Base-by-base conservation (phyloP, 2,888 invertebrate species). In the Taphrorychus bicolor region DNA sequence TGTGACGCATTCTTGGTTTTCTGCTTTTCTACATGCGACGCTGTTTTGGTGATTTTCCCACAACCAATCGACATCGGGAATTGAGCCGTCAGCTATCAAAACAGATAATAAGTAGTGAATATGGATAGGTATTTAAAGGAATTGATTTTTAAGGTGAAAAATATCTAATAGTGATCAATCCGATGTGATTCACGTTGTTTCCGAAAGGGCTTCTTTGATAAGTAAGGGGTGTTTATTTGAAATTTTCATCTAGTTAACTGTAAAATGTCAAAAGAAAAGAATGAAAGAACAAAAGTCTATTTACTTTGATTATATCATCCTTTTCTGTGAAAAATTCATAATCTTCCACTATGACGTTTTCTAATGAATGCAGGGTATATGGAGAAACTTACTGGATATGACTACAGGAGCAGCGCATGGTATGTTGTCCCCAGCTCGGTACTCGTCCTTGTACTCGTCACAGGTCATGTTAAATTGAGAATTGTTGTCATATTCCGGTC, bases 401-500 rank as follows among this genome's bases (percentile, higher is more conserved):
- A 90, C 88, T 40, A 91, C 81, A 0, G 91, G 91, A 52, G 85
- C 81, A 59, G 83, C 81, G 74, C 90, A 91, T 1, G 90, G 90
- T 32, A 89, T 82, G 14, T 75, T 72, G 23, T 72, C 73, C 14
- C 63, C 60, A 5, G 76, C 75, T 56, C 79, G 75, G 18, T 71
- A 76, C 22, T 76, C 76, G 22, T 79, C 78, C 53, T 78, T 66
- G 66, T 77, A 76, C 58, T 81, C 78, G 0, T 71, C 64, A 72
- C 82, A 82, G 22, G 76, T 79, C 17, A 75, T 77, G 60, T 86
- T 85, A 17, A 87, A 83, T 1, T 81, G 81, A 2, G 87, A 86
- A 41, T 86, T 82, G 72, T 88, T 88, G 76, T 86, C 85, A 73
- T 79, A 88, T 69, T 85, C 84, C 0, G 88, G 88, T 0, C 90